These are phyloP conservation scores for Delia radicum DNA, from an alignment of 1,140 invertebrate species.

Conservation along the genomic window DNA sequence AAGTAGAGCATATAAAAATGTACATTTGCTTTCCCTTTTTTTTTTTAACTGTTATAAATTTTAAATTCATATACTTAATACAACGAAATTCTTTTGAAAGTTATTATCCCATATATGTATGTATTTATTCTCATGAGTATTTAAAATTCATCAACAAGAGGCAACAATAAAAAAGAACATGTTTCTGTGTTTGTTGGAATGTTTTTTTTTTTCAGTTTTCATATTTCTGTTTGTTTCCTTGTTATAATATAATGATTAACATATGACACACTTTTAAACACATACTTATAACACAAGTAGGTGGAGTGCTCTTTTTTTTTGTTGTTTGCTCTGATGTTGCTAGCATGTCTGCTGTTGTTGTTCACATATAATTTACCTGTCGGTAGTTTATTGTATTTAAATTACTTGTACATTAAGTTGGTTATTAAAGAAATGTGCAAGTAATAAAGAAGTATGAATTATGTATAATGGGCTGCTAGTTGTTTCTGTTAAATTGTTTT, in stretches of 20 bases:
- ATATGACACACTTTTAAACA: not conserved
- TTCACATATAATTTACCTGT: conserved; percentile 1
- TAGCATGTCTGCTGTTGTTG: no score
- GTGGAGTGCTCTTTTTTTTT: not conserved
- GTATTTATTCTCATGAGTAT: not conserved
- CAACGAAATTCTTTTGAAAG: conserved; percentile 1
- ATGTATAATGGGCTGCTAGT: not conserved
- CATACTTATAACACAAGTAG: not conserved
- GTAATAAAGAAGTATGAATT: not conserved
- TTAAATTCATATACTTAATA: no score
- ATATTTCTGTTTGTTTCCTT: not conserved
- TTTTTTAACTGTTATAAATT: no score
- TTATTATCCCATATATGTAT: not conserved
- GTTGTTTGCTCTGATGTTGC: not conserved
- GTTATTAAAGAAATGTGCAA: conserved; percentile 9
- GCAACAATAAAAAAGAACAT: not conserved
- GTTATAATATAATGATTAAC: not conserved
- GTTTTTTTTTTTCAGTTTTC: not conserved
- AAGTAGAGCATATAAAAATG: no score
- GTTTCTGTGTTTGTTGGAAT: not conserved
- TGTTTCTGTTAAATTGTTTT: not conserved
- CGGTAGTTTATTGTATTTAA: conserved; percentile 22
- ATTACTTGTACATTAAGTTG: conserved; percentile 20
- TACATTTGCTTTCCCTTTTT: no score
- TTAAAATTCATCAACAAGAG: not conserved